phyloP scores from a whole-genome alignment of 2,888 invertebrate species.

The Brachyptera risi region DNA sequence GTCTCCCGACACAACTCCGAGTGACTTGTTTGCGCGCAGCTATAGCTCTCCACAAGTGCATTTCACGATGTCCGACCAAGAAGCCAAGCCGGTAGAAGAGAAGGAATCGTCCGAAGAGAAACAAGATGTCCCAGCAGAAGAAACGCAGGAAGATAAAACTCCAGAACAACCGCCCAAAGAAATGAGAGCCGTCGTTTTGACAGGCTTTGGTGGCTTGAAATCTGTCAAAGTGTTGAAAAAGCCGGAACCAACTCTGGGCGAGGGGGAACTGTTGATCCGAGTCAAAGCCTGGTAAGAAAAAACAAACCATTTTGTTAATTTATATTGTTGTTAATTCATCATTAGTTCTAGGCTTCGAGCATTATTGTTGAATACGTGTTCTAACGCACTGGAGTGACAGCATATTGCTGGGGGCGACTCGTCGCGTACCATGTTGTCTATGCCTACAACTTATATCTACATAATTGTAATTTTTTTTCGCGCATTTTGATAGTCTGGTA shows the following conservation, averaged over 20 bases:
- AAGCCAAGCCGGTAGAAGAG: conserved; percentile 39
- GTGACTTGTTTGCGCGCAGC: not conserved
- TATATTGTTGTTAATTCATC: no score
- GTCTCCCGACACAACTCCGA: no score
- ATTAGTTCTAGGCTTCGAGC: no score
- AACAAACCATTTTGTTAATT: not conserved
- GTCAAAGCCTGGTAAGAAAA: conserved; percentile 80
- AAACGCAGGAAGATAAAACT: conserved; percentile 42
- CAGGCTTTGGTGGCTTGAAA: conserved; percentile 81
- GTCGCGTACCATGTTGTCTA: no score
- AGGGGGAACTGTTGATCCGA: conserved; percentile 75
- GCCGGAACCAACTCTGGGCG: conserved; percentile 65
- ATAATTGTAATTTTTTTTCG: no score
- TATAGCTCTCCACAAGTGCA: not conserved
- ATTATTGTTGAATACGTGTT: no score
- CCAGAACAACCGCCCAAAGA: conserved; percentile 64
- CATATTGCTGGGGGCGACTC: no score
- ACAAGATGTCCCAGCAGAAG: conserved; percentile 46
- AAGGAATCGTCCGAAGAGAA: conserved; percentile 51
- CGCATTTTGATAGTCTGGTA: no score
- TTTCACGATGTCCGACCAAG: conserved; percentile 29
- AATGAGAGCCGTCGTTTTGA: conserved; percentile 80
- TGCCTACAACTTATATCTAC: no score
- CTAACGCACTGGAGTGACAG: no score
- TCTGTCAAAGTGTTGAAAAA: conserved; percentile 78